Conservation (phyloP, 2,797 vertebrate genomes). For the Poeciliopsis infans region DNA sequence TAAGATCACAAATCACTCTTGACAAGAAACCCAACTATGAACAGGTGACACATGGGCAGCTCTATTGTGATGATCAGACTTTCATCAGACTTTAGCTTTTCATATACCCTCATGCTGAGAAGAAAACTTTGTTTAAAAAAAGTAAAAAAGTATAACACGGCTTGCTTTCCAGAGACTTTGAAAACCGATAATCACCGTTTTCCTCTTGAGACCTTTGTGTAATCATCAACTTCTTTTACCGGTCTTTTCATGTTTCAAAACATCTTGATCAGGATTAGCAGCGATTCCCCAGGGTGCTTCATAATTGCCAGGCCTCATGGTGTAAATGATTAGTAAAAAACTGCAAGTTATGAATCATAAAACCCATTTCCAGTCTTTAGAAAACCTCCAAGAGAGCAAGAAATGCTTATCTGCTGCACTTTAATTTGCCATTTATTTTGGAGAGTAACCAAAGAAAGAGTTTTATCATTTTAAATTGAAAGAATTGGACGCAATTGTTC, state of each 20-base stretch:
- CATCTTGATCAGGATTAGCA: slow-evolving; percentile 46
- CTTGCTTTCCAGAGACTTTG: slow-evolving; percentile 3
- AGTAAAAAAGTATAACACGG: not conserved
- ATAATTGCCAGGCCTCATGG: slow-evolving; percentile 38
- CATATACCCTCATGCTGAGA: slow-evolving; percentile 1
- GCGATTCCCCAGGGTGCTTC: slow-evolving; percentile 29
- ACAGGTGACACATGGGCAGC: not conserved
- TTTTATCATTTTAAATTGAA: slow-evolving; percentile 31
- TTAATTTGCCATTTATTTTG: slow-evolving; percentile 48
- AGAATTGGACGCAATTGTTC: not conserved
- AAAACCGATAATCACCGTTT: slow-evolving; percentile 36
- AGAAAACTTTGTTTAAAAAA: not conserved
- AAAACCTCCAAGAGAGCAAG: slow-evolving; percentile 44
- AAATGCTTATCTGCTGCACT: slow-evolving; percentile 35
- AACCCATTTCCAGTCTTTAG: slow-evolving; percentile 31
- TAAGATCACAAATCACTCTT: slow-evolving; percentile 4
- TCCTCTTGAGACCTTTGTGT: slow-evolving; percentile 14
- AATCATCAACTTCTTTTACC: slow-evolving; percentile 34
- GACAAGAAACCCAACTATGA: not conserved
- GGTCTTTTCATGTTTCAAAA: slow-evolving; percentile 35
- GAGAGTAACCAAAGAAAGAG: slow-evolving; percentile 8
- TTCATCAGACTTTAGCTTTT: slow-evolving; percentile 17
- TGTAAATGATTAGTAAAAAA: slow-evolving; percentile 44
- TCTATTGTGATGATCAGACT: slow-evolving; percentile 10
- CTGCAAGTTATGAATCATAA: slow-evolving; percentile 40